Evolutionary conservation across 2,888 invertebrate genomes (phyloP).

Genomic region (Bombylius discolor): DNA sequence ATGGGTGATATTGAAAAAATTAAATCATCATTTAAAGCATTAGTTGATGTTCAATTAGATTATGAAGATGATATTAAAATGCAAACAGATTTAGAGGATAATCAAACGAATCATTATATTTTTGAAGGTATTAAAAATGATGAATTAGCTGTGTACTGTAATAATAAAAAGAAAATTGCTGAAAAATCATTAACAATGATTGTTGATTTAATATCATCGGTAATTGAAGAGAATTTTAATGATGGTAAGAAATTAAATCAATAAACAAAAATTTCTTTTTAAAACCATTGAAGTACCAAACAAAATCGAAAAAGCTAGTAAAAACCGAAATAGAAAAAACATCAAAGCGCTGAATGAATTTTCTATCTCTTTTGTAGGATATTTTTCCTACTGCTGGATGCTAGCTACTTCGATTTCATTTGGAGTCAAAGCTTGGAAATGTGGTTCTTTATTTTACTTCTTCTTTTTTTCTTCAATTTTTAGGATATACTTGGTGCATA

Average conservation of each 20-base stretch:
- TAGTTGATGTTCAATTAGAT: conserved; percentile 77
- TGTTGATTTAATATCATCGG: conserved; percentile 77
- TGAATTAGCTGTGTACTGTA: conserved; percentile 58
- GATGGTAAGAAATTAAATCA: conserved; percentile 37
- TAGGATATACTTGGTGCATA: conserved; percentile 71
- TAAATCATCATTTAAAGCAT: conserved; percentile 77
- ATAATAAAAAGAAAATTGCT: conserved; percentile 55
- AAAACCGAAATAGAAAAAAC: too few relatives aligned
- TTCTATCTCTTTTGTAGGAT: too few relatives aligned
- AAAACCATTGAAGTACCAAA: too few relatives aligned
- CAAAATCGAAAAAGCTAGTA: too few relatives aligned
- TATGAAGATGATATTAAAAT: conserved; percentile 70
- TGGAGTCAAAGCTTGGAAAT: too few relatives aligned
- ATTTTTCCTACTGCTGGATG: too few relatives aligned
- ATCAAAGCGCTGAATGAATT: too few relatives aligned
- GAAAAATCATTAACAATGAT: conserved; percentile 74
- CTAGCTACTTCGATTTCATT: too few relatives aligned
- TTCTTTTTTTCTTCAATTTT: too few relatives aligned
- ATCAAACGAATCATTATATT: conserved; percentile 46
- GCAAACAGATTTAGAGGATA: conserved; percentile 28
- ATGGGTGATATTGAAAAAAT: conserved; percentile 85
- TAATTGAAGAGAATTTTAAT: conserved; percentile 57
- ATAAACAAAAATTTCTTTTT: too few relatives aligned
- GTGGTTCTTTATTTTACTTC: too few relatives aligned
- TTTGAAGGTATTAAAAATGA: conserved; percentile 66